These are phyloP conservation scores for Bombus waltoni DNA, from an alignment of 1,140 invertebrate species.

Conservation along the genomic window DNA sequence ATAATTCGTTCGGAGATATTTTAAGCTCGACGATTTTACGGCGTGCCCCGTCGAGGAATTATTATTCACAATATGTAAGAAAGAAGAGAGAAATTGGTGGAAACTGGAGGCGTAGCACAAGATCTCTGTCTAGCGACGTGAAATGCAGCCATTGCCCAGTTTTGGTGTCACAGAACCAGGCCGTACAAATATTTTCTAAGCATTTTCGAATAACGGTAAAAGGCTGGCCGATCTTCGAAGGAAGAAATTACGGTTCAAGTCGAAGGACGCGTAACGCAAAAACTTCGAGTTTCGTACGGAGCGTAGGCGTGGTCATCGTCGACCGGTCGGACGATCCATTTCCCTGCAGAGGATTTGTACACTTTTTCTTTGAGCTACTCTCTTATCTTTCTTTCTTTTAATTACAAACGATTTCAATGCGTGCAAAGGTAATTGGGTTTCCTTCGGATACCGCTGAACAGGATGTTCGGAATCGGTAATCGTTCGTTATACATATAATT, in stretches of 20 bases:
- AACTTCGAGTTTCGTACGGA: background rate
- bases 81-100: background rate
- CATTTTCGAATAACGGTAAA: constrained; percentile 56
- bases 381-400: background rate
- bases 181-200: constrained; percentile 48
- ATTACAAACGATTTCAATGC: background rate
- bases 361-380: background rate
- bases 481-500: constrained; percentile 40
- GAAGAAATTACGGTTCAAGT: constrained; percentile 19
- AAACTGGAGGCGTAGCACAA: background rate
- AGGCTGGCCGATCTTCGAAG: constrained; percentile 1
- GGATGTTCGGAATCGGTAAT: constrained; percentile 24
- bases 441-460: background rate
- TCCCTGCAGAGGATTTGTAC: background rate
- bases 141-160: background rate
- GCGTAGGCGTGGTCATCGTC: constrained; percentile 2
- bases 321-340: background rate
- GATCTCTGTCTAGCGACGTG: background rate
- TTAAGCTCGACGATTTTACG: too few relatives aligned
- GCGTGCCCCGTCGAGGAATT: background rate
- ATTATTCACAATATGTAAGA: background rate
- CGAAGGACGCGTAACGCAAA: background rate
- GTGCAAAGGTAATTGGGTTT: background rate
- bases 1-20: too few relatives aligned
- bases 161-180: constrained; percentile 48